Percentiles rank a stretch among this genome's conserved stretches.
phyloP scores from a whole-genome alignment of 2,113 vertebrate genomes.

The Peromyscus polionotus region DNA sequence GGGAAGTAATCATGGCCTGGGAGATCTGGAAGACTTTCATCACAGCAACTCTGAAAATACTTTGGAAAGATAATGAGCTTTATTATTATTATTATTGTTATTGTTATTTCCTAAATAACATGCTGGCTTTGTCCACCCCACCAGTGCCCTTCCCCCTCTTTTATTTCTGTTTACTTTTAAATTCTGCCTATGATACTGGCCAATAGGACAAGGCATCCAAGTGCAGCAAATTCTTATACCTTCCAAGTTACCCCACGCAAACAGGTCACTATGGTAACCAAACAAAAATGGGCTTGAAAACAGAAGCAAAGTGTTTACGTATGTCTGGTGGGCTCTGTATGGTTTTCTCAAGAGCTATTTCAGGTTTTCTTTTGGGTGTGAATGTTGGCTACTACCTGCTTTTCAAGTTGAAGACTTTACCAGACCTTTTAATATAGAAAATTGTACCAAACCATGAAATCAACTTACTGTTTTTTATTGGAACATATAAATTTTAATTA shows the following conservation, averaged over 20 bases:
- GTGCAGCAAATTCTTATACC: conserved; percentile 81
- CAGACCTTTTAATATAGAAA: conserved; percentile 29
- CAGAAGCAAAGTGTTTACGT: conserved; percentile 80
- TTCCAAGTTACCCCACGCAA: conserved; percentile 79
- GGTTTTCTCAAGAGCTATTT: conserved; percentile 65
- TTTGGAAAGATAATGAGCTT: conserved; percentile 65
- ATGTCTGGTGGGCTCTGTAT: conserved; percentile 52
- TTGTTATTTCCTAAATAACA: conserved; percentile 54
- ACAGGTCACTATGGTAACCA: conserved; percentile 73
- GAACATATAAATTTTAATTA: conserved; percentile 27
- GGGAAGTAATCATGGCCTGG: not conserved
- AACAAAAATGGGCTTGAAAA: conserved; percentile 77
- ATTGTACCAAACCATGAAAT: conserved; percentile 5
- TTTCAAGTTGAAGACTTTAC: conserved; percentile 61
- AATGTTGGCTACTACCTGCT: conserved; percentile 11
- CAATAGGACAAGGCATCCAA: conserved; percentile 76
- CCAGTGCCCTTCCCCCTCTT: conserved; percentile 34
- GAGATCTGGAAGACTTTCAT: conserved; percentile 23
- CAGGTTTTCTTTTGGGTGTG: conserved; percentile 69
- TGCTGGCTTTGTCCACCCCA: conserved; percentile 68
- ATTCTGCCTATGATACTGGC: conserved; percentile 39
- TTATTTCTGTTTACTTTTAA: conserved; percentile 72
- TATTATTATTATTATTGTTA: not conserved
- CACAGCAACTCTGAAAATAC: conserved; percentile 47
- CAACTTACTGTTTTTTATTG: not conserved